A percentile compares a stretch with the other conserved stretches of the same genome.
Conservation (phyloP, 1,140 invertebrate genomes). For the Meloidogyne hapla region DNA sequence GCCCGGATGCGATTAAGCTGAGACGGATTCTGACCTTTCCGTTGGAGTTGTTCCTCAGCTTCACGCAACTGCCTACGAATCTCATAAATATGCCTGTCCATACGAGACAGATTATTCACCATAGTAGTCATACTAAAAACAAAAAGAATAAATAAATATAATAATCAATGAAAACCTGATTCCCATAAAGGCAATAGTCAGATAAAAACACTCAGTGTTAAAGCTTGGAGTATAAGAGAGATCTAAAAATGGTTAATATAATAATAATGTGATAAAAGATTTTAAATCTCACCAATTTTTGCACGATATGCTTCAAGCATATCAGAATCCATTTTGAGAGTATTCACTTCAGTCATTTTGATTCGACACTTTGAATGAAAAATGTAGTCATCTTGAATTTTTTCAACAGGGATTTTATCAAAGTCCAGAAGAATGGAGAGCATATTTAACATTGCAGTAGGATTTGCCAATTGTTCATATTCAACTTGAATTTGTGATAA, state of each 20-base stretch:
- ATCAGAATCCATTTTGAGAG: slow-evolving; percentile 77
- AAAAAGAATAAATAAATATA: not conserved
- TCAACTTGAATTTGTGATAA: slow-evolving; percentile 80
- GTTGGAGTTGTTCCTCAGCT: slow-evolving; percentile 68
- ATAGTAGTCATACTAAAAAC: slow-evolving; percentile 14
- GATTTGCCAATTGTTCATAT: slow-evolving; percentile 78
- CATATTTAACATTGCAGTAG: slow-evolving; percentile 91
- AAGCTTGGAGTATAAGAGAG: slow-evolving; percentile 76
- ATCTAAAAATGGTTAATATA: slow-evolving; percentile 35
- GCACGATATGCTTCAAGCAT: slow-evolving; percentile 77
- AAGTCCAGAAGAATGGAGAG: slow-evolving; percentile 75
- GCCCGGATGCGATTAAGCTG: not conserved
- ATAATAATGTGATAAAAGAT: not conserved
- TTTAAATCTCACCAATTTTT: slow-evolving; percentile 69
- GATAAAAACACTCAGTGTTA: slow-evolving; percentile 91
- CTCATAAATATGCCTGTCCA: slow-evolving; percentile 9
- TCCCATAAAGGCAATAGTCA: slow-evolving; percentile 89
- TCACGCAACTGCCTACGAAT: slow-evolving; percentile 87
- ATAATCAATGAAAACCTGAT: slow-evolving; percentile 74
- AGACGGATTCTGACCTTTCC: not conserved
- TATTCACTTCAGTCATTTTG: slow-evolving; percentile 79
- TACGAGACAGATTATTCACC: slow-evolving; percentile 7
- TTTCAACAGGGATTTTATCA: slow-evolving; percentile 72
- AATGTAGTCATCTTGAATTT: slow-evolving; percentile 80
- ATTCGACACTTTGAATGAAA: slow-evolving; percentile 79